These are phyloP conservation scores for Pao palembangensis DNA, from an alignment of 2,113 vertebrate genomes.

Conservation along the genomic window DNA sequence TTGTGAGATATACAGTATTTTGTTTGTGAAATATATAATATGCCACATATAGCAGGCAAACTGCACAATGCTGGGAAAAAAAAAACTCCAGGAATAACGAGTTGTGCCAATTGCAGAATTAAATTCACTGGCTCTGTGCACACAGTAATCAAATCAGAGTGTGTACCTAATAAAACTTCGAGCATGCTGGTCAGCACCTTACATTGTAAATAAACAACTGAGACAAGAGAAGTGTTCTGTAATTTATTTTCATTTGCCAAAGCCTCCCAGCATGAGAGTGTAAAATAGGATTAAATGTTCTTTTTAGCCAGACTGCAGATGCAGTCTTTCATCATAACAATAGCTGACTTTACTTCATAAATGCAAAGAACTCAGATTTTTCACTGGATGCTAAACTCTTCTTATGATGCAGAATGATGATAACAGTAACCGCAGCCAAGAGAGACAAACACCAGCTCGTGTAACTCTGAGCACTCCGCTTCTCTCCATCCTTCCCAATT, in stretches of 20 bases:
- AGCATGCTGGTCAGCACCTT: constrained; percentile 13
- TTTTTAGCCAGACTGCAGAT: no score
- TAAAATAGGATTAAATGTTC: no score
- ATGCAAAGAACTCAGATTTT: not conserved
- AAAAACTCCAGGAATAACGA: constrained; percentile 11
- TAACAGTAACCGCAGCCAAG: constrained; percentile 30
- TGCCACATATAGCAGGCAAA: not conserved
- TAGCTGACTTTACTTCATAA: not conserved
- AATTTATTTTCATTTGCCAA: constrained; percentile 5
- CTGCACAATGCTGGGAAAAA: not conserved
- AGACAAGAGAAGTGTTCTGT: not conserved
- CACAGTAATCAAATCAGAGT: constrained; percentile 18
- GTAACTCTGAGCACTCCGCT: constrained; percentile 41
- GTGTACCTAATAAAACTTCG: constrained; percentile 17
- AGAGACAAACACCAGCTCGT: constrained; percentile 53
- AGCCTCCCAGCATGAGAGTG: constrained; percentile 3
- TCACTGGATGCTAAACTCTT: not conserved
- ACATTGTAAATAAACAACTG: constrained; percentile 8
- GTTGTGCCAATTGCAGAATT: constrained; percentile 26
- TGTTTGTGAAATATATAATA: not conserved
- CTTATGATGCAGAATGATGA: constrained; percentile 23
- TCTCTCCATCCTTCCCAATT: constrained; percentile 45
- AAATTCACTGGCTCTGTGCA: constrained; percentile 9
- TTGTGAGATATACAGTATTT: no score
- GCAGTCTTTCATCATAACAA: no score